Evolutionary conservation across 2,113 vertebrate species (phyloP), one percentile per base, ranked within the genome.

Genomic region (Cygnus buccinator): DNA sequence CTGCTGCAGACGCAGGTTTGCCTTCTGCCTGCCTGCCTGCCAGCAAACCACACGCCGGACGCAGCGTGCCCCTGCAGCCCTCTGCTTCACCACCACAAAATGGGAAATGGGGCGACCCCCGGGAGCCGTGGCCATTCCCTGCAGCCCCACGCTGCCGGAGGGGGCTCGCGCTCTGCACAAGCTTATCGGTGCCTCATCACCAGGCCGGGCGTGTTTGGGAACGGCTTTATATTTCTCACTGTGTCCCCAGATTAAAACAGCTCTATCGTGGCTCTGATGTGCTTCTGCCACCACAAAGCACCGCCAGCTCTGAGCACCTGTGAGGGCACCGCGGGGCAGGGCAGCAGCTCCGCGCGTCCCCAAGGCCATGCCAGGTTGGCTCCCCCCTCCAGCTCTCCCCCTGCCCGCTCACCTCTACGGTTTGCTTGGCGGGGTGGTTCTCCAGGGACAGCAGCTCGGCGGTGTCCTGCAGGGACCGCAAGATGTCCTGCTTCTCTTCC

Each of bases 391-490:
- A 43, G 54, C 37, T 6, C 20, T 6, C 63, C 4, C 0, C 2
- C 3, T 0, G 13, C 58, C 48, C 6, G 5, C 94, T 97, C 95
- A 99, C 99, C 99, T 99, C 99, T 7, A 99, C 98, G 0, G 99
- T 99, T 95, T 99, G 99, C 84, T 99, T 99, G 97, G 99, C 99
- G 0, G 99, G 99, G 96, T 99, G 99, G 96, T 99, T 99, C 90
- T 99, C 99, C 97, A 98, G 97, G 82, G 99, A 99, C 63, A 99
- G 97, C 12, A 98, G 96, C 76, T 98, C 98, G 1, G 99, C 99
- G 1, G 98, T 99, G 93, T 99, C 99, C 84, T 99, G 99, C 6
- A 99, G 98, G 16, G 98, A 98, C 8, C 89, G 97, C 98, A 99
- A 99, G 79, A 99, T 97, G 39, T 99, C 98, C 95, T 98, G 99